A percentile compares a stretch with the other conserved stretches of the same genome.
Evolutionary conservation across 1,140 invertebrate species (phyloP).

Genomic region (Drosophila varians): DNA sequence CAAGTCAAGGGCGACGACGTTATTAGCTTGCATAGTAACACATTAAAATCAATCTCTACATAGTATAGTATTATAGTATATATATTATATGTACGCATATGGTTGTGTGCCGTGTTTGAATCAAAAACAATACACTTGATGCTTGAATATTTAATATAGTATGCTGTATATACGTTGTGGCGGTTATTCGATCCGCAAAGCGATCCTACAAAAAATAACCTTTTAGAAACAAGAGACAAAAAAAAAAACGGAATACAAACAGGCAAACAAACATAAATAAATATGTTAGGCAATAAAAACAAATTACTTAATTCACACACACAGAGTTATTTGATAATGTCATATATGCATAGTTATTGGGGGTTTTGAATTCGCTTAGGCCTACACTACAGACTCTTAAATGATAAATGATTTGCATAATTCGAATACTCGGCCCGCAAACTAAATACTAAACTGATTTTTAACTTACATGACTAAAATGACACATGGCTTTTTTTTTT

Average conservation of each 20-base stretch:
- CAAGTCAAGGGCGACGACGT: slow-evolving; percentile 58
- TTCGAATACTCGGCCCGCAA: slow-evolving; percentile 61
- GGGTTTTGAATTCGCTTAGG: slow-evolving; percentile 50
- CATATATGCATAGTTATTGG: slow-evolving; percentile 23
- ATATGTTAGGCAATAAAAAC: slow-evolving; percentile 51
- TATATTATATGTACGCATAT: slow-evolving; percentile 7
- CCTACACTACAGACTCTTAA: slow-evolving; percentile 53
- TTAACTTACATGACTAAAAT: slow-evolving; percentile 68
- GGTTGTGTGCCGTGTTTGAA: slow-evolving; percentile 16
- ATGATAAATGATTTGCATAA: slow-evolving; percentile 65
- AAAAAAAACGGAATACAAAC: not conserved
- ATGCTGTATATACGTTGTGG: slow-evolving; percentile 27
- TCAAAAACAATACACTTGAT: slow-evolving; percentile 32
- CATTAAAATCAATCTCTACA: slow-evolving; percentile 76
- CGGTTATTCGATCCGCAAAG: slow-evolving; percentile 39
- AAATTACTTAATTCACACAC: slow-evolving; percentile 52
- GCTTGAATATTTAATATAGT: slow-evolving; percentile 25
- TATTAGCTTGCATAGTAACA: slow-evolving; percentile 72
- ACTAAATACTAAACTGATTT: slow-evolving; percentile 31
- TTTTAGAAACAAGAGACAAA: not conserved
- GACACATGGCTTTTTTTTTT: slow-evolving; percentile 65
- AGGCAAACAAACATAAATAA: slow-evolving; percentile 40
- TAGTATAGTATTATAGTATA: slow-evolving; percentile 54
- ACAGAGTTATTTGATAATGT: slow-evolving; percentile 35
- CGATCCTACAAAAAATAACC: slow-evolving; percentile 25